phyloP scores from a whole-genome alignment of 2,797 vertebrate species.

The Cygnus olor region DNA sequence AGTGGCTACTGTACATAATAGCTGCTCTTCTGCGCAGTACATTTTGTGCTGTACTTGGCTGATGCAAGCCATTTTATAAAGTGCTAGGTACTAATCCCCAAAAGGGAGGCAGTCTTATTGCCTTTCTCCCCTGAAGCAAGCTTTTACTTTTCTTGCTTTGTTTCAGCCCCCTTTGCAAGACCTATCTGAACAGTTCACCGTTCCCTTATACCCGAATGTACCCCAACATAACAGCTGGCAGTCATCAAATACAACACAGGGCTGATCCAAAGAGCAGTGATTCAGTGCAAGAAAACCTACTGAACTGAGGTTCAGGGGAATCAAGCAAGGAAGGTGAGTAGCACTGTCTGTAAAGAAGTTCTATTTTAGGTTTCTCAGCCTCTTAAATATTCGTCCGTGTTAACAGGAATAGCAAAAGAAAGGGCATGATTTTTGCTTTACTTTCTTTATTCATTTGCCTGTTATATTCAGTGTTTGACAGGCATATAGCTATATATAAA shows the following conservation, averaged over 20 bases:
- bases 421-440: background rate
- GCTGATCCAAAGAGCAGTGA: background rate
- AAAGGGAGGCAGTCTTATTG: background rate
- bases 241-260: background rate
- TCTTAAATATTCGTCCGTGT: background rate
- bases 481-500: constrained; percentile 18
- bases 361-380: constrained; percentile 1
- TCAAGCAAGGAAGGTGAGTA: background rate
- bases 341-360: background rate
- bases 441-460: background rate
- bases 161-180: background rate
- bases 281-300: background rate
- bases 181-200: background rate
- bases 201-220: background rate
- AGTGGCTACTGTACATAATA: constrained; percentile 69
- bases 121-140: background rate
- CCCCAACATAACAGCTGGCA: background rate
- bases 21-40: constrained; percentile 30
- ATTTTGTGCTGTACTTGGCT: constrained; percentile 33
- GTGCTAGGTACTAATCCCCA: background rate
- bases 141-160: background rate
- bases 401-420: constrained; percentile 22
- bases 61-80: constrained; percentile 49
- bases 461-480: constrained; percentile 5
- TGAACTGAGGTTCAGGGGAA: background rate